Base-by-base conservation (phyloP, 2,797 vertebrate species). In the Tiaroga cobitis region DNA sequence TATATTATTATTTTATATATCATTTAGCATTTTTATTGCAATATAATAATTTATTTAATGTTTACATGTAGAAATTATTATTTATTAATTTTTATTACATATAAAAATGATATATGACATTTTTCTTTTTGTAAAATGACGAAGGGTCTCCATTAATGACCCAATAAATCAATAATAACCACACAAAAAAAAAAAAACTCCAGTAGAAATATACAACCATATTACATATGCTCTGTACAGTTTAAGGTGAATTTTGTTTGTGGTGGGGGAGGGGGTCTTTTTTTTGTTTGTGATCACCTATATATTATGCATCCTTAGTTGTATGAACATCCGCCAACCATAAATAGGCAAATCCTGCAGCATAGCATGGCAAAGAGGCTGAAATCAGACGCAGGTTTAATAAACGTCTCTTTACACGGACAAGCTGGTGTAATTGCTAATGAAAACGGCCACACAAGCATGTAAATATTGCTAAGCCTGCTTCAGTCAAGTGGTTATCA, bases 401-500 rank as follows among this genome's bases (percentile, higher is more conserved):
- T 77, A 82, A 85, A 65, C 21, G 16, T 24, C 67, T 80, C 49
- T 80, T 59, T 24, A 39, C 21, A n/a, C 16, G 15, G 65, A 46
- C 6, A 4, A 19, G n/a, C 78, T 65, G 7, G 89, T 41, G 73
- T 49, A 77, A 11, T 59, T 74, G 91, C 80, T 68, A 56, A 67
- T 69, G 80, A 29, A 79, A 81, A 78, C 9, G 29, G 4, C 81
- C 54, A 73, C 34, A 39, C n/a, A 26, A 69, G 80, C 69, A 54
- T 86, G 81, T 80, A 80, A 68, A 79, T 85, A 81, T 80, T 78
- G 68, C 87, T 85, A 76, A 74, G 39, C 81, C 68, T 56, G 54
- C 86, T 83, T 81, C 79, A 88, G 67, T 83, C 76, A 84, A 83
- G 79, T 87, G 85, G 69, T 73, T 81, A 83, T 87, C 79, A 83